These are phyloP conservation scores for Caenorhabditis sp. DNA, from an alignment of 2,888 invertebrate genomes.

Conservation along the genomic window DNA sequence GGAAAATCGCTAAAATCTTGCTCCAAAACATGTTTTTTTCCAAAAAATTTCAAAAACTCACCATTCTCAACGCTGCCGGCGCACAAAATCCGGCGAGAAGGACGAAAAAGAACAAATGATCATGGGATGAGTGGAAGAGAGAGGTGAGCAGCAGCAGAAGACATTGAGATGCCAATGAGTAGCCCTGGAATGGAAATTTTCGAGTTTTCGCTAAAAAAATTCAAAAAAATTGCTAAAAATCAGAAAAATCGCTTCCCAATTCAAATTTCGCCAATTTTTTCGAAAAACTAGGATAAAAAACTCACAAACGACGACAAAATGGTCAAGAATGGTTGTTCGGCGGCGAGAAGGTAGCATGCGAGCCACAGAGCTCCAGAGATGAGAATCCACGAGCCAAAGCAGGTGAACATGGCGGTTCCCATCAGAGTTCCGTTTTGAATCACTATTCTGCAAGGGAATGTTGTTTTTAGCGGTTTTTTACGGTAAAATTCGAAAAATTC, in stretches of 20 bases:
- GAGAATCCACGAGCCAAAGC: conserved; percentile 85
- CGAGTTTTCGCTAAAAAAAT: too few relatives aligned
- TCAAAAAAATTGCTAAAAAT: too few relatives aligned
- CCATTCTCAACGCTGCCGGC: conserved; percentile 84
- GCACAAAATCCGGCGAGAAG: conserved; percentile 84
- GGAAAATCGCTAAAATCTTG: too few relatives aligned
- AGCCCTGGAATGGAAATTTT: conserved; percentile 83
- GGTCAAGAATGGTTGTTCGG: conserved; percentile 84
- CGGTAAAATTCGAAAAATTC: too few relatives aligned
- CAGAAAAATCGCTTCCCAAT: too few relatives aligned
- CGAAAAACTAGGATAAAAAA: conserved; percentile 12
- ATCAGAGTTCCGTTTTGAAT: conserved; percentile 85
- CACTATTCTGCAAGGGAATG: conserved; percentile 43
- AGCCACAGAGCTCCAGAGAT: conserved; percentile 84
- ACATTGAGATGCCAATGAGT: conserved; percentile 85
- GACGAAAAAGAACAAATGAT: conserved; percentile 84
- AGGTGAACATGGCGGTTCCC: conserved; percentile 85
- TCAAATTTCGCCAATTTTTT: too few relatives aligned
- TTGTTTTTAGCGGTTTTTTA: too few relatives aligned
- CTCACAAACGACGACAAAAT: conserved; percentile 84
- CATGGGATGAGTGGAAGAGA: conserved; percentile 84
- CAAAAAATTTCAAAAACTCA: conserved; percentile 71
- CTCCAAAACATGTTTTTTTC: too few relatives aligned
- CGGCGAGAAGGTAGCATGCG: conserved; percentile 82
- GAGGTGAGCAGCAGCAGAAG: conserved; percentile 84